Conservation (phyloP, 37 sponge, comb jelly and placozoan genomes). For the Aphrocallistes beatrix region DNA sequence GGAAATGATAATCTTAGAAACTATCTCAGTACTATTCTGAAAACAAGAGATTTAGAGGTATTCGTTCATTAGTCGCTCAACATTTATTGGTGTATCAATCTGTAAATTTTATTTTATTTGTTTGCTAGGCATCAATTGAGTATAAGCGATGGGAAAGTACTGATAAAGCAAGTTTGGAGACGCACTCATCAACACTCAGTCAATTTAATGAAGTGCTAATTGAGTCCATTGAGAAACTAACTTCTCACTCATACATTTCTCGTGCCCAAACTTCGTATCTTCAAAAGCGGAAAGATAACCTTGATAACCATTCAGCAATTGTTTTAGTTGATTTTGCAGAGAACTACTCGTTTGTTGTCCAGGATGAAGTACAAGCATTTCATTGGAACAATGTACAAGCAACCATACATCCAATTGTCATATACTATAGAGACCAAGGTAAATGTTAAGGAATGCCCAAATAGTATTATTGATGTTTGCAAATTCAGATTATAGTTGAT, state of each 20-base stretch:
- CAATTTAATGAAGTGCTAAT: not conserved
- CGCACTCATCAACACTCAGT: not conserved
- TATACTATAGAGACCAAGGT: constrained; percentile 22
- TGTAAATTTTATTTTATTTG: not conserved
- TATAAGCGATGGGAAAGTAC: constrained; percentile 10
- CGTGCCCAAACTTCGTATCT: not conserved
- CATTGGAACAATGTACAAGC: constrained; percentile 49
- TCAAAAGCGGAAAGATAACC: not conserved
- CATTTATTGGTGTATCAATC: too few species aligned
- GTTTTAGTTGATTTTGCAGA: constrained; percentile 42
- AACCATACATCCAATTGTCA: constrained; percentile 36
- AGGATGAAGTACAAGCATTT: constrained; percentile 42
- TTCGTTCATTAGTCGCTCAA: not conserved
- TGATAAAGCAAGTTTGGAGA: constrained; percentile 25
- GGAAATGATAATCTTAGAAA: not conserved
- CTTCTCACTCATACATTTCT: too few species aligned
- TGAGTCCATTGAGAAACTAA: too few species aligned
- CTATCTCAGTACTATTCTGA: not conserved
- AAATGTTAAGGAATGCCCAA: not conserved
- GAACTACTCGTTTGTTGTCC: constrained; percentile 39
- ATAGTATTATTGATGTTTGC: not conserved
- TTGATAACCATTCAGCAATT: not conserved
- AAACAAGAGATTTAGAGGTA: not conserved
- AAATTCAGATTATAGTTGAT: not conserved
- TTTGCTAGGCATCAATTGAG: not conserved